Conservation (phyloP, 64 coral and sea anemone species). For the Hydrozoanthus tunicans region DNA sequence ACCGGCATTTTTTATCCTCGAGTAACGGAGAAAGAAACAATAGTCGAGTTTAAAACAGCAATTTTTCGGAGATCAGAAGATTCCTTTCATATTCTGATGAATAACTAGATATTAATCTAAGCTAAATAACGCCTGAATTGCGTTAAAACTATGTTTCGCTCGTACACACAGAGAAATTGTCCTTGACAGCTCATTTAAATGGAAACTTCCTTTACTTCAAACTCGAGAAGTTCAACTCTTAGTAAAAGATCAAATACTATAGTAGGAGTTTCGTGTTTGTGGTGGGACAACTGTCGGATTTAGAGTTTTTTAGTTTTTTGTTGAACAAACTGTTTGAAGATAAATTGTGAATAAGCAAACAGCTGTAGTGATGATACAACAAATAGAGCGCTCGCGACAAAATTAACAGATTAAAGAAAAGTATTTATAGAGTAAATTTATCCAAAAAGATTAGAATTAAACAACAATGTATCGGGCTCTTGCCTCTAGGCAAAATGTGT, state of each 20-base stretch:
- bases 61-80: conserved; percentile 22
- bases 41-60: background rate
- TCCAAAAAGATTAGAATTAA: conserved; percentile 3
- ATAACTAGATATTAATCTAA: background rate
- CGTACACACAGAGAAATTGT: background rate
- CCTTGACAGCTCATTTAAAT: background rate
- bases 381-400: conserved; percentile 5
- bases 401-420: background rate
- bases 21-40: background rate
- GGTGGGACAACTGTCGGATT: background rate
- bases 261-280: background rate
- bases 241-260: background rate
- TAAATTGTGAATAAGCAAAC: background rate
- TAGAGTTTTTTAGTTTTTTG: background rate
- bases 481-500: conserved; percentile 9
- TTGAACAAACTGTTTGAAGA: background rate
- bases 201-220: background rate
- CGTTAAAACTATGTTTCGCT: background rate
- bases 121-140: background rate
- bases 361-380: background rate
- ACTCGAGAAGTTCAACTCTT: background rate
- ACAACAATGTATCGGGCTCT: background rate
- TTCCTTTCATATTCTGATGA: conserved; percentile 30
- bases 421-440: background rate
- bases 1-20: background rate